phyloP scores from a whole-genome alignment of 2,888 invertebrate species.

The Eubasilissa splendida region DNA sequence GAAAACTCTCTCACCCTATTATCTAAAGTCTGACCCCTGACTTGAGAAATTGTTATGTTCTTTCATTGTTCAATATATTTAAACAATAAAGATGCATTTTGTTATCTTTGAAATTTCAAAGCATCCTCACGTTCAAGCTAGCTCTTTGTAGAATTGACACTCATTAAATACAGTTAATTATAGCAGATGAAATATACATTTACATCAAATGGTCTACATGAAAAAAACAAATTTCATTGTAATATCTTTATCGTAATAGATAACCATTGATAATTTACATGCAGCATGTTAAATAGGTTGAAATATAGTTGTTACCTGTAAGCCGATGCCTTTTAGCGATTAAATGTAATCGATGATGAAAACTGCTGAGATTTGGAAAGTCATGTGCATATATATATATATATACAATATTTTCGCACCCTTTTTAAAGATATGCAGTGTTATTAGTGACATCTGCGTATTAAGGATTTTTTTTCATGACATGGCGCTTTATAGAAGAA shows the following conservation, averaged over 20 bases:
- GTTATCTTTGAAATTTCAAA: background rate
- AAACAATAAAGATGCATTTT: too few relatives aligned
- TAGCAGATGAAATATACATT: too few relatives aligned
- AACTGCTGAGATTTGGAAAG: constrained; percentile 18
- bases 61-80: too few relatives aligned
- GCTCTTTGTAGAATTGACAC: background rate
- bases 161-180: too few relatives aligned
- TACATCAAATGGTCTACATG: background rate
- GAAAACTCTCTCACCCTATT: too few relatives aligned
- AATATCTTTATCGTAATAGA: background rate
- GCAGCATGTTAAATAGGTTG: too few relatives aligned
- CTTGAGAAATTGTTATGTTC: too few relatives aligned
- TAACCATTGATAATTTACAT: too few relatives aligned
- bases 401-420: constrained; percentile 31
- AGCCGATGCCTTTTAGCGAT: constrained; percentile 36
- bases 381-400: constrained; percentile 28
- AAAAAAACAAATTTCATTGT: background rate
- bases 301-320: constrained; percentile 18
- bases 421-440: constrained; percentile 23
- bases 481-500: constrained; percentile 37
- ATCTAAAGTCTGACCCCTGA: too few relatives aligned
- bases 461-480: constrained; percentile 13
- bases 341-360: constrained; percentile 20
- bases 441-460: constrained; percentile 6
- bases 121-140: constrained; percentile 13